Evolutionary conservation across 2,797 vertebrate genomes (phyloP), one percentile per base, ranked within the genome.

Genomic region (Enteromius anoplus): DNA sequence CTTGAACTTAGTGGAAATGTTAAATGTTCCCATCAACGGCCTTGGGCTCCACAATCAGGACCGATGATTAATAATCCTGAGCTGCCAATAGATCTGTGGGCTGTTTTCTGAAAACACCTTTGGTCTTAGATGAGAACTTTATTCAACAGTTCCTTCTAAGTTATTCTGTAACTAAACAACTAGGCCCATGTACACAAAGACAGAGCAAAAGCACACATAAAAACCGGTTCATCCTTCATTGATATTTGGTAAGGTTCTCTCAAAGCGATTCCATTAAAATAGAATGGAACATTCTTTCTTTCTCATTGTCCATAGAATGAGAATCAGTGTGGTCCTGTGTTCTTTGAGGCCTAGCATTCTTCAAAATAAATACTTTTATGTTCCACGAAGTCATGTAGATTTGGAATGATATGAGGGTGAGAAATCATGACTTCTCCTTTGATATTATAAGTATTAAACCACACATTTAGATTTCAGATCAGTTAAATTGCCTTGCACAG

Each of bases 1-100:
- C 58, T 14, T 26, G 45, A 79, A 32, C n/a, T 68, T 5, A 29
- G 29, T 73, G 81, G 72, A 81, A 84, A 84, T 62, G 47, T 32
- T 68, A 68, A 81, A 79, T n/a, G 42, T 68, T 83, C 70, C 76
- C 80, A 79, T 73, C 55, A 32, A 40, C 40, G 60, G 26, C 81
- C 72, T 82, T 69, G 65, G 49, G 23, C 51, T 60, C 37, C 51
- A 77, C 81, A 77, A 75, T 83, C 82, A 78, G 65, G 26, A 40
- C 75, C 14, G 66, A 21, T 71, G 82, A 83, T 83, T 83, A 64
- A 83, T 78, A 51, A 53, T 64, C 26, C 21, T 4, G 29, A 49
- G 65, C 75, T 64, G 82, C 75, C 73, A 83, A 37, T 51, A 49
- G 66, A 78, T 77, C 21, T n/a, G 62, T 29, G 34, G 12, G 21